Percentiles rank a stretch among this genome's conserved stretches.
These are phyloP conservation scores for Nesometra sesokonis DNA, from an alignment of 35 echinoderm and acorn worm species.

Conservation along the genomic window DNA sequence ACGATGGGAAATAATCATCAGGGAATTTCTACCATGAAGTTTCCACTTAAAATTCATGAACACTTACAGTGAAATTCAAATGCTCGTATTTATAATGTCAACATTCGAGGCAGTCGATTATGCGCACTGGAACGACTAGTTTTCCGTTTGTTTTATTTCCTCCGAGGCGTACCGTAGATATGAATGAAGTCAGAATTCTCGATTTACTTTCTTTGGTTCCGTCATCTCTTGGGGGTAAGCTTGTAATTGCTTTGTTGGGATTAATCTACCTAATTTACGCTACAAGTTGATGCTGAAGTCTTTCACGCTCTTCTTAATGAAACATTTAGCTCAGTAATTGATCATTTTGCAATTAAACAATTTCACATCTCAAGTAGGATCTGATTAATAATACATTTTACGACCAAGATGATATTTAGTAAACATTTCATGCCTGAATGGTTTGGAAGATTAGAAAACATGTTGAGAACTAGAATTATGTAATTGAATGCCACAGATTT, in stretches of 20 bases:
- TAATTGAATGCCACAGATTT: no score
- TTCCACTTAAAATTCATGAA: background rate
- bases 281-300: background rate
- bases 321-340: background rate
- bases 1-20: background rate
- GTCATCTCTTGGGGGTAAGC: background rate
- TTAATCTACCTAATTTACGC: background rate
- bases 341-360: background rate
- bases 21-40: background rate
- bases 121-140: background rate
- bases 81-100: background rate
- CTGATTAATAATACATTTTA: background rate
- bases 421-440: background rate
- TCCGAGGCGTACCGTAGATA: background rate
- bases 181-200: background rate
- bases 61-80: background rate
- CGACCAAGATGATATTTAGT: background rate
- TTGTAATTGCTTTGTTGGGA: background rate
- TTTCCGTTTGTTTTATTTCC: background rate
- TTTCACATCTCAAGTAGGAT: background rate
- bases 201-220: background rate
- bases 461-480: background rate
- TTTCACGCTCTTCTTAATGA: background rate
- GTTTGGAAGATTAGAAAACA: background rate
- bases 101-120: background rate